These are phyloP conservation scores for Tachypleus tridentatus DNA, from an alignment of 1,140 invertebrate species.

Conservation along the genomic window DNA sequence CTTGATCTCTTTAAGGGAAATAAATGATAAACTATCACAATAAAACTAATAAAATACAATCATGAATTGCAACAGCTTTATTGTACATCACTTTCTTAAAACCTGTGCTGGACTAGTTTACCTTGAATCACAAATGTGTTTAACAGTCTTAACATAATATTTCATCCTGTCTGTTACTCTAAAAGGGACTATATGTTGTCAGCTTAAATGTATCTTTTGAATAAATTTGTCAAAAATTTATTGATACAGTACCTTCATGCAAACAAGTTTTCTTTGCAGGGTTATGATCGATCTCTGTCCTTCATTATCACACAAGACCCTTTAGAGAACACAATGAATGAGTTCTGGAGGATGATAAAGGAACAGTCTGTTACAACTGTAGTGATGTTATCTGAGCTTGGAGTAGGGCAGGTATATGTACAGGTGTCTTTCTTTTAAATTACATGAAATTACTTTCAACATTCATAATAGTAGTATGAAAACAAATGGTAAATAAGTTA, in stretches of 20 bases:
- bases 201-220: background rate
- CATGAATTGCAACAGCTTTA: too few species aligned
- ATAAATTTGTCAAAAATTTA: background rate
- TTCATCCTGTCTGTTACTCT: too few species aligned
- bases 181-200: background rate
- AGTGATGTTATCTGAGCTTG: constrained; percentile 86
- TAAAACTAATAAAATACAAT: too few species aligned
- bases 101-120: too few species aligned
- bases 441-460: background rate
- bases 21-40: too few species aligned
- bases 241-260: background rate
- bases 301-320: constrained; percentile 96
- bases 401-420: constrained; percentile 32
- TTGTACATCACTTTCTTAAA: too few species aligned
- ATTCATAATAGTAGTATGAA: background rate
- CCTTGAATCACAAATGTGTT: too few species aligned
- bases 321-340: constrained; percentile 67
- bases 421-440: background rate
- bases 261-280: constrained; percentile 31
- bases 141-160: too few species aligned
- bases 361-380: constrained; percentile 83
- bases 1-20: too few species aligned
- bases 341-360: constrained; percentile 95
- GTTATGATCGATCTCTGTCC: constrained; percentile 83
- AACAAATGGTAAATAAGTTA: background rate